A percentile compares a stretch with the other conserved stretches of the same genome.
phyloP scores from a whole-genome alignment of 2,113 vertebrate genomes.

The Terrapene triunguis region DNA sequence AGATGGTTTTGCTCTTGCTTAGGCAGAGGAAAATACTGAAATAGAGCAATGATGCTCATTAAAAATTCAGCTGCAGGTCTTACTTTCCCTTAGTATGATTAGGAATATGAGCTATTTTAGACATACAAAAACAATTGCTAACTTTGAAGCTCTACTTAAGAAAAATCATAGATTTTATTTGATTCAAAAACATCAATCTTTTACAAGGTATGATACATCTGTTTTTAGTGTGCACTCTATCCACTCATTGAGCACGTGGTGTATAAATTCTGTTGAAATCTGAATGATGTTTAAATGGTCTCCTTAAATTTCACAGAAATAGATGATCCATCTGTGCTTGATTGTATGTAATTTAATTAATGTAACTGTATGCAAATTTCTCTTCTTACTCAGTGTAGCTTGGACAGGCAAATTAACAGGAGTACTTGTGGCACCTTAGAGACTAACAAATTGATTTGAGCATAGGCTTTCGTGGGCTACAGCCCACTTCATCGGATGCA shows the following conservation, averaged over 20 bases:
- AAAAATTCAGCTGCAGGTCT: not conserved
- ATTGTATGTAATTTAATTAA: not conserved
- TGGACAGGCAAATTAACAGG: too few species aligned
- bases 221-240: not conserved
- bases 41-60: not conserved
- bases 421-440: too few species aligned
- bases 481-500: too few species aligned
- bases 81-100: not conserved
- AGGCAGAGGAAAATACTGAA: not conserved
- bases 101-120: not conserved
- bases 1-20: rapidly evolving
- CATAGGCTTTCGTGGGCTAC: too few species aligned
- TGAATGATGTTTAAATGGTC: not conserved
- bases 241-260: not conserved
- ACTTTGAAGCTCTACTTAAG: not conserved
- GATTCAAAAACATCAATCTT: not conserved
- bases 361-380: not conserved
- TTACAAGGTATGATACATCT: not conserved
- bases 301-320: not conserved
- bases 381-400: too few species aligned
- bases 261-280: not conserved
- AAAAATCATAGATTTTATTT: not conserved
- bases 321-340: not conserved
- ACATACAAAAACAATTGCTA: not conserved
- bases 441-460: too few species aligned